Percentiles rank a stretch among this genome's conserved stretches.
These are phyloP conservation scores for Heliconius melpomene DNA, from an alignment of 1,140 invertebrate species.

Conservation along the genomic window DNA sequence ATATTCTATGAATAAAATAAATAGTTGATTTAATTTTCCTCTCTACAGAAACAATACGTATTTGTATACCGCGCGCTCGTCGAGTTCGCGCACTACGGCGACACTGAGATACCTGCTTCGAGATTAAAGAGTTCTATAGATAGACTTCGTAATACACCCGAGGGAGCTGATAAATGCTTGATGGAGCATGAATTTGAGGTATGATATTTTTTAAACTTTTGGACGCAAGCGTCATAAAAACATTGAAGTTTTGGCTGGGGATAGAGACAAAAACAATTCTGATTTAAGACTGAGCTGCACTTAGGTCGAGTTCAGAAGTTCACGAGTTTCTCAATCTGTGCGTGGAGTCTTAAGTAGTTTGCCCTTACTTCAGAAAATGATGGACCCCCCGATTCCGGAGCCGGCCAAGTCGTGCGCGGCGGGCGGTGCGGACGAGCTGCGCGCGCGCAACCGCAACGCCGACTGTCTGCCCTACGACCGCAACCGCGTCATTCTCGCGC, in stretches of 20 bases:
- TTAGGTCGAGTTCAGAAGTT: too few species aligned
- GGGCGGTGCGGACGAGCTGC: slow-evolving; percentile 92
- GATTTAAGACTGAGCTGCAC: too few species aligned
- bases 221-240: too few species aligned
- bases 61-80: slow-evolving; percentile 97
- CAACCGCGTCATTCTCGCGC: slow-evolving; percentile 93
- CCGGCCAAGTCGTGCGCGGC: slow-evolving; percentile 91
- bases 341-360: too few species aligned
- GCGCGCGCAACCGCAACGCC: slow-evolving; percentile 92
- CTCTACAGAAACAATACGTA: slow-evolving; percentile 96
- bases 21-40: not conserved
- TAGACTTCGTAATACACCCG: slow-evolving; percentile 84
- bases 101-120: slow-evolving; percentile 91
- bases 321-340: too few species aligned
- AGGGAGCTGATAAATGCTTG: slow-evolving; percentile 82
- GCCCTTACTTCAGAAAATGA: slow-evolving; percentile 83
- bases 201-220: not conserved
- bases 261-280: too few species aligned
- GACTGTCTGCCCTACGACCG: slow-evolving; percentile 95
- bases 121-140: slow-evolving; percentile 87
- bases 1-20: too few species aligned
- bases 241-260: too few species aligned
- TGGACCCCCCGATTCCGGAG: slow-evolving; percentile 88
- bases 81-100: slow-evolving; percentile 96
- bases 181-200: slow-evolving; percentile 94